Evolutionary conservation across 2,888 invertebrate species (phyloP).

Genomic region (Nemurella pictetii): DNA sequence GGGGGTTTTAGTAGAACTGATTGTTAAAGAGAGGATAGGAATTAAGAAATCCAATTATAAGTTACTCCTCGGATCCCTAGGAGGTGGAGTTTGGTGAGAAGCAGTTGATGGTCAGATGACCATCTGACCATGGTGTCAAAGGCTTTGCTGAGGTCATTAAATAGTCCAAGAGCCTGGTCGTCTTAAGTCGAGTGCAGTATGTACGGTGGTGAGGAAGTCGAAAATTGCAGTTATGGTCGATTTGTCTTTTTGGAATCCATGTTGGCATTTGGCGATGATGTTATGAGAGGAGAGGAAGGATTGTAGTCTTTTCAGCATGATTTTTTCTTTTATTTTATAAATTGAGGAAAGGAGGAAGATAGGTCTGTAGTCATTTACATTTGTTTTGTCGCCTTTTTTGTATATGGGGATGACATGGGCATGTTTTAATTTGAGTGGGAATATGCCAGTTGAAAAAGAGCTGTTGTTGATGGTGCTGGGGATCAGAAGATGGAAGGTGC

Average conservation of each 20-base stretch:
- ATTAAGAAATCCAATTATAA: constrained; percentile 20
- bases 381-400: constrained; percentile 27
- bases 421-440: constrained; percentile 30
- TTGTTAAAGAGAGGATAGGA: constrained; percentile 22
- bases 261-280: constrained; percentile 19
- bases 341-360: constrained; percentile 23
- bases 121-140: constrained; percentile 39
- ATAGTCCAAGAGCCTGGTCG: constrained; percentile 23
- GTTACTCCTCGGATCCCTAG: constrained; percentile 33
- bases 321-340: constrained; percentile 12
- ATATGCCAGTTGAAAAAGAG: not conserved
- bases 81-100: constrained; percentile 22
- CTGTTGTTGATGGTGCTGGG: constrained; percentile 28
- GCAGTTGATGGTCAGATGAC: constrained; percentile 26
- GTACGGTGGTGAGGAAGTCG: constrained; percentile 18
- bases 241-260: constrained; percentile 33
- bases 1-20: not conserved
- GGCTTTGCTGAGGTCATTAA: constrained; percentile 34
- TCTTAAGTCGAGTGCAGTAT: constrained; percentile 10
- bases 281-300: too few species aligned
- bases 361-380: constrained; percentile 29
- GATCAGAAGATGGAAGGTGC: too few species aligned
- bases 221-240: constrained; percentile 29
- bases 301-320: not conserved
- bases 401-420: constrained; percentile 11